Evolutionary conservation across 1,140 invertebrate species (phyloP), one percentile per base, ranked within the genome.

Genomic region (Zaprionus inermis): DNA sequence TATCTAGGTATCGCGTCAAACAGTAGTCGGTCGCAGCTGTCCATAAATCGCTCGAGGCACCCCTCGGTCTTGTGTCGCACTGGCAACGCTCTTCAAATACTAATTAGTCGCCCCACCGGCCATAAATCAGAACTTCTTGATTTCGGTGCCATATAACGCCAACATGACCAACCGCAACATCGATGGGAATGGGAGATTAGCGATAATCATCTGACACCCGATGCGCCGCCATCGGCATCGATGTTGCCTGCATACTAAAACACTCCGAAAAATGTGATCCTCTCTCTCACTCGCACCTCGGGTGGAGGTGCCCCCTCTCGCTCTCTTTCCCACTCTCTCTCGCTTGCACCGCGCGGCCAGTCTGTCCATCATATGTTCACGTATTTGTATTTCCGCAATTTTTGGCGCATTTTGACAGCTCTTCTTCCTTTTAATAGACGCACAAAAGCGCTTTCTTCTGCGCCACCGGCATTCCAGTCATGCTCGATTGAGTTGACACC

Each of bases 31-130:
- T 60, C 76, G 60, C 69, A 73, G 81, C 64, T 85, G 78, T 86
- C 81, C 81, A 86, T 85, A 85, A 85, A 85, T 85, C 79, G 81
- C 32, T 81, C 81, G 64, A 12, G 46, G 54, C 51, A 57, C 68
- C 68, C 68, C 69, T 66, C 24, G 24, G 51, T 36, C 64, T 63
- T 55, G 67, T 70, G 51, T 61, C 59, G 12, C 41, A 11, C 41
- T 10, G 59, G 38, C 18, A 34, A 64, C 68, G 51, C 24, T 10
- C 10, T 4, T 34, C 34, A 14, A 72, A 81, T 81, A 78, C 74
- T 78, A 81, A 70, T 82, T 63, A 75, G n/a, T 16, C 7, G 38
- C 6, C n/a, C n/a, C n/a, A n/a, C n/a, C n/a, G n/a, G n/a, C 56
- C 56, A 68, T 68, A 68, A 59, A 59, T 59, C 41, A 68, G 44